A percentile compares a stretch with the other conserved stretches of the same genome.
These are phyloP conservation scores for Maconellicoccus hirsutus DNA, from an alignment of 1,140 invertebrate genomes.

Conservation along the genomic window DNA sequence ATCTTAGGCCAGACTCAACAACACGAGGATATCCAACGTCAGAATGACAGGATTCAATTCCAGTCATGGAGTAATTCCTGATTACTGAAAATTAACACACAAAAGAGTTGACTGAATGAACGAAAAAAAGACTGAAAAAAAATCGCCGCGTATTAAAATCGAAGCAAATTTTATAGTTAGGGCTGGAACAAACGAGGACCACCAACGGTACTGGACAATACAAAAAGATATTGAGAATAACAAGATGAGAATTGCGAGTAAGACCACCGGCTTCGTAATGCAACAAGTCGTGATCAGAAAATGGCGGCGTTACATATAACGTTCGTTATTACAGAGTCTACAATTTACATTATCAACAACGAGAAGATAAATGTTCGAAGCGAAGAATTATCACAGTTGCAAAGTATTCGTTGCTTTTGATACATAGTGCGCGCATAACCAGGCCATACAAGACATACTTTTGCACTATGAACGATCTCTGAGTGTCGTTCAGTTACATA, in stretches of 20 bases:
- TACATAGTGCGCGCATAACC: background rate
- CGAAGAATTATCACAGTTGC: conserved; percentile 17
- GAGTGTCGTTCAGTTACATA: background rate
- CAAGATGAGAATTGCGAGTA: conserved; percentile 20
- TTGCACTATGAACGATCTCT: background rate
- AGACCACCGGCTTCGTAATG: conserved; percentile 13
- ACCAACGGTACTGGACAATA: conserved; percentile 16
- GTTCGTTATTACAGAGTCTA: conserved; percentile 17
- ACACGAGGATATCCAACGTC: too few species aligned
- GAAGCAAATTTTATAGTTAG: conserved; percentile 17
- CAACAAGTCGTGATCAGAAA: conserved; percentile 14
- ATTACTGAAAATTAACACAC: conserved; percentile 9
- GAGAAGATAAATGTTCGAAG: conserved; percentile 15
- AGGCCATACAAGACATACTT: background rate
- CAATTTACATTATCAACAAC: conserved; percentile 19
- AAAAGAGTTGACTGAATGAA: background rate
- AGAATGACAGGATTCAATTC: too few species aligned
- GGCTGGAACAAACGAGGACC: conserved; percentile 15
- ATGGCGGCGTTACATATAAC: conserved; percentile 19
- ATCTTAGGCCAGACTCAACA: too few species aligned
- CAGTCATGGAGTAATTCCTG: background rate
- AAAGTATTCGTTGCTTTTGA: conserved; percentile 9
- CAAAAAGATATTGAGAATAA: conserved; percentile 18
- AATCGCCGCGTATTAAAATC: background rate
- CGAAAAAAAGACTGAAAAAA: background rate